Base-by-base conservation (phyloP, 1,140 invertebrate genomes). In the Drosophila suzukii region DNA sequence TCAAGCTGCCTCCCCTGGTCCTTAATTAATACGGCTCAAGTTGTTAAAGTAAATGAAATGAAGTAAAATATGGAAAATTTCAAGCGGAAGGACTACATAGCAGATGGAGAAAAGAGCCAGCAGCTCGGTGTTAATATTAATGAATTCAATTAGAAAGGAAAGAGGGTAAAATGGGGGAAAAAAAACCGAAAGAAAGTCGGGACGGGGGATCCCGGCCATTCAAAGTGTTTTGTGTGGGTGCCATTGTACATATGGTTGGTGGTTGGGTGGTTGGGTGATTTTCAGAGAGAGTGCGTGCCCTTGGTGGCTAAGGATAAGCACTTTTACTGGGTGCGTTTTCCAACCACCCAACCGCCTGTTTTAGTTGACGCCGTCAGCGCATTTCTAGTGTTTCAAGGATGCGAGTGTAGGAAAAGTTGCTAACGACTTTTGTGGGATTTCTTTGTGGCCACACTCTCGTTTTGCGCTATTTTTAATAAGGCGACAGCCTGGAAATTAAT, bases 301-400 rank as follows among this genome's bases (percentile, higher is more conserved):
- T 86, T 86, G 82, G 70, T 58, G 51, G 72, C 56, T 68, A 71
- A 24, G 41, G 56, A 57, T 68, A 80, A 84, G 81, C 51, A 78
- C 66, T 88, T 88, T 78, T 80, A 49, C 57, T 76, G 56, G 57
- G 32, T 75, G 49, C 41, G 75, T 71, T 66, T 12, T 32, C 20
- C 46, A 43, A 41, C 43, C 27, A 73, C 55, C 46, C 39, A 63
- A 43, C 38, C 59, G 56, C 12, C 46, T 20, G 51, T 75, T 74
- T 58, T 43, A 56, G 63, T 54, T 62, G 79, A 57, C 63, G 60
- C 59, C 70, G 65, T 76, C 75, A 62, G 57, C 76, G 72, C 79
- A 88, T 73, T 89, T 88, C 50, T 77, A 88, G 72, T 77, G 79
- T 66, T 88, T 88, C 79, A 88, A 82, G 83, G 79, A 83, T 80